phyloP scores from a whole-genome alignment of 2,113 vertebrate genomes.

The Riparia riparia region DNA sequence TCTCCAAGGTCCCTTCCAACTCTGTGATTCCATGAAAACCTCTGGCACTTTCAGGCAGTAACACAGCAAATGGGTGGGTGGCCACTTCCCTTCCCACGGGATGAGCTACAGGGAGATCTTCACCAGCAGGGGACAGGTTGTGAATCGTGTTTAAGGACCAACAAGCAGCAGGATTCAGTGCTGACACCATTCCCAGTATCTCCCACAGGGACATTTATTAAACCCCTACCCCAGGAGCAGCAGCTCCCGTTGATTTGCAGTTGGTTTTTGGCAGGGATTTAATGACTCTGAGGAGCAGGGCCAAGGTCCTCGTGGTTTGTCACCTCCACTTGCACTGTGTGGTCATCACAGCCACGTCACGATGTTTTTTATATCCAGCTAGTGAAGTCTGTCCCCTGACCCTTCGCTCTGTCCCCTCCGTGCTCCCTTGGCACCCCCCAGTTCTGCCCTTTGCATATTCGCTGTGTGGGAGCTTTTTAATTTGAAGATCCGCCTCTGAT shows the following conservation, averaged over 20 bases:
- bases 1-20: not conserved
- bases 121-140: not conserved
- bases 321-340: not conserved
- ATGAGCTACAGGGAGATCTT: not conserved
- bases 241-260: not conserved
- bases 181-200: not conserved
- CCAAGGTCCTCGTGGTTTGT: not conserved
- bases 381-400: not conserved
- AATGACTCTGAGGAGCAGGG: not conserved
- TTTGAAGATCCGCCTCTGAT: not conserved
- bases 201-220: not conserved
- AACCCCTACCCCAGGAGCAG: not conserved
- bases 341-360: not conserved
- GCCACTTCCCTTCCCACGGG: not conserved
- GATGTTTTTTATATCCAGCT: not conserved
- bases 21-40: not conserved
- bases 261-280: not conserved
- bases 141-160: not conserved
- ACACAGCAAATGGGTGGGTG: not conserved
- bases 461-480: rapidly evolving
- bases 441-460: not conserved
- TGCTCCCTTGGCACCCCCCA: not conserved
- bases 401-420: rapidly evolving
- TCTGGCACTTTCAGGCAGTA: not conserved
- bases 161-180: not conserved